Base-by-base conservation (phyloP, 2,113 vertebrate genomes). In the Plecturocebus donacophilus region DNA sequence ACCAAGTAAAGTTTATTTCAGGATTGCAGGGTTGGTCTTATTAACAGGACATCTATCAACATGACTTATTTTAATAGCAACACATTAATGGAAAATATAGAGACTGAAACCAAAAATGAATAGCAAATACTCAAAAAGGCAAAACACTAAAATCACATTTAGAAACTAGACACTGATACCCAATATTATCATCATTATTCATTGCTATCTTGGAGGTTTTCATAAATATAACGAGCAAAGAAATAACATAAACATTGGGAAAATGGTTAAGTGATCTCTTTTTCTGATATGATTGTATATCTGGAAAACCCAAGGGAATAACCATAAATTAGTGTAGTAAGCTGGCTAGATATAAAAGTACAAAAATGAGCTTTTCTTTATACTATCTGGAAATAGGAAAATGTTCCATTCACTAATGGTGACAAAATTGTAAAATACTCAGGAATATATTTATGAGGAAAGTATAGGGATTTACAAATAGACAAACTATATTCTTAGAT, bases 371-470 rank as follows among this genome's bases (percentile, higher is more conserved):
- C 27, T 38, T 86, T 79, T 58, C 38, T 86, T 91, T 73, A 80
- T 89, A 54, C 6, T 66, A 40, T 40, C 23, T 87, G 52, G 49
- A 87, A 91, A 77, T 52, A 64, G 49, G 66, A 95, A 91, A 83
- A 82, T 68, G 32, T 32, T 66, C 19, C 21, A 84, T 84, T 95
- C 56, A 82, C 23, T 83, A 16, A 16, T 52, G 12, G 61, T 82
- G n/a, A 83, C 38, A 93, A 81, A 82, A 61, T 42, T 90, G 1
- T 92, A 77, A 97, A 73, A 66, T 76, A 82, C 27, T 80, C 90
- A 76, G 42, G n/a, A 93, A 93, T 80, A 94, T 71, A 93, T 90
- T 66, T 66, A n/a, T 68, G 85, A 80, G 14, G 11, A 73, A 90
- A 71, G 4, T 85, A 80, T 30, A 92, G 45, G 45, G 49, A 87